A percentile compares a stretch with the other conserved stretches of the same genome.
Evolutionary conservation across 1,140 invertebrate genomes (phyloP).

Genomic region (Bombus waltoni): DNA sequence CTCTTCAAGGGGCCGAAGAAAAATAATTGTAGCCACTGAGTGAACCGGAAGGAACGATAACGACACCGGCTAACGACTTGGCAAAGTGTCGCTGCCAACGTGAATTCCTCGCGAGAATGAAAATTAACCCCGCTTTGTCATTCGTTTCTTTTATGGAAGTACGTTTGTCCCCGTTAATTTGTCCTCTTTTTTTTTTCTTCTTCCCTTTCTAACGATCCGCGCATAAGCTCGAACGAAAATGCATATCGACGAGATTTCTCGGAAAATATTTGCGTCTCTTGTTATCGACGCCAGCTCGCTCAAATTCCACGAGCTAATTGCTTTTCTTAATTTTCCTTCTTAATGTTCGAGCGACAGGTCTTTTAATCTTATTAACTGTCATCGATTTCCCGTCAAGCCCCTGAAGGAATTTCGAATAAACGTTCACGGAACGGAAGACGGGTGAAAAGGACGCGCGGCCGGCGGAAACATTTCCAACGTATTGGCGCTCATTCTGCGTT

Average conservation of each 20-base stretch:
- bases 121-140: conserved; percentile 17
- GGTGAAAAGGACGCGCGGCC: not conserved
- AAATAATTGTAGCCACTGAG: conserved; percentile 56
- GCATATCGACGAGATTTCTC: not conserved
- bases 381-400: conserved; percentile 42
- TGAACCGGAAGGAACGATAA: conserved; percentile 50
- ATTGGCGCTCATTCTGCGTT: conserved; percentile 1
- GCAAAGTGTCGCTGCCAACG: conserved; percentile 10
- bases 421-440: conserved; percentile 7
- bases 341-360: not conserved
- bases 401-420: conserved; percentile 9
- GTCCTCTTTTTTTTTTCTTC: not conserved
- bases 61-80: conserved; percentile 45
- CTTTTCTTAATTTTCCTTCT: conserved; percentile 15
- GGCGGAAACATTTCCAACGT: not conserved
- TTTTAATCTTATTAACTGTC: conserved; percentile 42
- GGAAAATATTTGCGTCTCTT: not conserved
- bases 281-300: conserved; percentile 20
- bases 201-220: not conserved
- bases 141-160: not conserved
- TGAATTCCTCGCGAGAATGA: conserved; percentile 17
- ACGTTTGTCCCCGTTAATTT: no score
- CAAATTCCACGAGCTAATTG: conserved; percentile 23
- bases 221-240: not conserved
- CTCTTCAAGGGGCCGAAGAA: conserved; percentile 26